These are phyloP conservation scores for Halcyon chelicuti DNA, from an alignment of 2,797 vertebrate species.

Conservation along the genomic window DNA sequence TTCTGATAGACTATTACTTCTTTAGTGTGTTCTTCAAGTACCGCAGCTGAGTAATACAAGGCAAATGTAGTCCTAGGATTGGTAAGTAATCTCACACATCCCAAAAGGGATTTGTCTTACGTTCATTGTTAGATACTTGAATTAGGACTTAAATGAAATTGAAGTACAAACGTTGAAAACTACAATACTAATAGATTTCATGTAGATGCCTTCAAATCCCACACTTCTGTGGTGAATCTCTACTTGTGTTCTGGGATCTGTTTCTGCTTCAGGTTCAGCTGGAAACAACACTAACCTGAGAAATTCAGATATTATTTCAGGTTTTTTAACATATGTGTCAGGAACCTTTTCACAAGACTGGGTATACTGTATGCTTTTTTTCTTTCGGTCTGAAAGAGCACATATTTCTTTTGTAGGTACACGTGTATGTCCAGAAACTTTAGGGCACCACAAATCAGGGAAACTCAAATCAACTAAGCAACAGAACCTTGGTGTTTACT, in stretches of 20 bases:
- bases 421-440: not conserved
- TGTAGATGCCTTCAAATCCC: not conserved
- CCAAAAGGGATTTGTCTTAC: not conserved
- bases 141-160: not conserved
- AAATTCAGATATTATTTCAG: not conserved
- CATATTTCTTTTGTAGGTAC: not conserved
- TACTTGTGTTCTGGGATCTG: not conserved
- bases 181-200: not conserved
- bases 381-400: not conserved
- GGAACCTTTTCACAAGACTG: not conserved
- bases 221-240: not conserved
- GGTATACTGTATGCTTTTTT: not conserved
- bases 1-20: not conserved
- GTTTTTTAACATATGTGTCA: not conserved
- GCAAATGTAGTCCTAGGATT: not conserved
- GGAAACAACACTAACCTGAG: not conserved
- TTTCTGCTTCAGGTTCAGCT: not conserved
- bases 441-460: not conserved
- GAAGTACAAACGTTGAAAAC: not conserved
- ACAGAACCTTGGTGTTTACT: not conserved
- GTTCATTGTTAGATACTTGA: not conserved
- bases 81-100: not conserved
- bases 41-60: not conserved
- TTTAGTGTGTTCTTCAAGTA: not conserved
- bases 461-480: not conserved